Percentiles rank a stretch among this genome's conserved stretches.
These are phyloP conservation scores for Opisthograptis luteolata DNA, from an alignment of 2,888 invertebrate species.

Conservation along the genomic window DNA sequence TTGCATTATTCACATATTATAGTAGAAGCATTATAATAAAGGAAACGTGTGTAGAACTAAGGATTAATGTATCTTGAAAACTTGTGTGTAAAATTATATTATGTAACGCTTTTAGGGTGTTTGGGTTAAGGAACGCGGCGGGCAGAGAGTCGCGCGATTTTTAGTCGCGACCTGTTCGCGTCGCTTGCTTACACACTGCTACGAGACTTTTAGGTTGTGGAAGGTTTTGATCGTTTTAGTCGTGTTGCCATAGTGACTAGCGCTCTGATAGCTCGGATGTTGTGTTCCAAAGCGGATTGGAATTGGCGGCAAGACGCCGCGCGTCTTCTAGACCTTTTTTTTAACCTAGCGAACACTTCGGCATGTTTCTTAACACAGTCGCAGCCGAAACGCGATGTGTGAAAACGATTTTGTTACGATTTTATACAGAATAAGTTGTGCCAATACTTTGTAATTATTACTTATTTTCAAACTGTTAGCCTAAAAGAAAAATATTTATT, in stretches of 20 bases:
- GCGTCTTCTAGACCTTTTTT: conserved; percentile 5
- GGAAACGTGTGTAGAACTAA: conserved; percentile 22
- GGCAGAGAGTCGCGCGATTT: conserved; percentile 6
- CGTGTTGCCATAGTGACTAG: conserved; percentile 5
- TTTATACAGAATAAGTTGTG: conserved; percentile 30
- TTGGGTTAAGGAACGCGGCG: not conserved
- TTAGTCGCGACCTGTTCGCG: not conserved
- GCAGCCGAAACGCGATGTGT: not conserved
- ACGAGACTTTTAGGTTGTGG: conserved; percentile 12
- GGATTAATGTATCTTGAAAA: conserved; percentile 19
- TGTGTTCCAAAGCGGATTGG: not conserved
- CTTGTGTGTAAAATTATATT: conserved; percentile 10
- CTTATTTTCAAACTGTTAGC: conserved; percentile 37
- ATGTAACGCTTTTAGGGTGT: conserved; percentile 16
- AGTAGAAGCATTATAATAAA: conserved; percentile 6
- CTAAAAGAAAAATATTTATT: conserved; percentile 53
- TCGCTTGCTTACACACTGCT: not conserved
- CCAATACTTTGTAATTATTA: conserved; percentile 37
- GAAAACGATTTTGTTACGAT: conserved; percentile 17
- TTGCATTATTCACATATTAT: conserved; percentile 12
- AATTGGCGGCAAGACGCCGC: conserved; percentile 1
- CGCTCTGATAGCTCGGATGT: conserved; percentile 1
- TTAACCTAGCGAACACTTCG: not conserved
- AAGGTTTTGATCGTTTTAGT: conserved; percentile 4
- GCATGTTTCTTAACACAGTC: not conserved